Percentiles rank a stretch among this genome's conserved stretches.
phyloP scores from a whole-genome alignment of 2,888 invertebrate species.

The Drosophila atripex region DNA sequence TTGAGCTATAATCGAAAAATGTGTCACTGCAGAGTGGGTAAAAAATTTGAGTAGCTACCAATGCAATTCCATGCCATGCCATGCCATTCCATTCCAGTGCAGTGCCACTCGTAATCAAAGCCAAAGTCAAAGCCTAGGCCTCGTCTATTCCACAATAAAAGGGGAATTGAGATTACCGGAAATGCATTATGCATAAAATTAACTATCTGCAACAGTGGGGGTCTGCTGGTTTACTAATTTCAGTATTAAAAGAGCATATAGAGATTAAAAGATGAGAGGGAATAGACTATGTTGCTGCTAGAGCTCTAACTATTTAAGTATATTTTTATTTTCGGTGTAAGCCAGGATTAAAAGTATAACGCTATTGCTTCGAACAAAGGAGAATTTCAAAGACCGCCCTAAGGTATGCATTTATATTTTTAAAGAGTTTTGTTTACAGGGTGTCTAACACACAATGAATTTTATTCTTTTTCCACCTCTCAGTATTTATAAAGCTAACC shows the following conservation, averaged over 20 bases:
- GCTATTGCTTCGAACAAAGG: constrained; percentile 41
- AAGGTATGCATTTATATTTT: constrained; percentile 29
- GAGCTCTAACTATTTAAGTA: not conserved
- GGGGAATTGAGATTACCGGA: constrained; percentile 39
- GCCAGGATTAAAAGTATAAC: not conserved
- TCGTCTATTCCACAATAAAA: constrained; percentile 47
- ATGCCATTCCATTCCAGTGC: constrained; percentile 8
- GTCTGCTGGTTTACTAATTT: constrained; percentile 23
- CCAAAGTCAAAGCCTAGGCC: constrained; percentile 76
- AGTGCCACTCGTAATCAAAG: constrained; percentile 50
- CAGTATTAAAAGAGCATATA: constrained; percentile 20
- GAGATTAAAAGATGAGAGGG: not conserved
- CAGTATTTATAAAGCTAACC: constrained; percentile 65
- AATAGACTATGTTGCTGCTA: not conserved
- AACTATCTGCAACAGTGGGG: constrained; percentile 18
- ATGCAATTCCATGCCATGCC: constrained; percentile 10
- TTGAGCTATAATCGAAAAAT: constrained; percentile 38
- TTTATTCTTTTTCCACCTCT: constrained; percentile 52
- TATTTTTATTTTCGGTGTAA: not conserved
- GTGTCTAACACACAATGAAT: constrained; percentile 14
- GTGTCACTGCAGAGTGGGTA: constrained; percentile 31
- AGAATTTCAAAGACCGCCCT: constrained; percentile 24
- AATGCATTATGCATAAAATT: constrained; percentile 26
- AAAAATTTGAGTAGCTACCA: constrained; percentile 22
- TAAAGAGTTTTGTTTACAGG: constrained; percentile 7